A percentile compares a stretch with the other conserved stretches of the same genome.
Conservation (phyloP, 2,797 vertebrate species). For the Antrozous pallidus region DNA sequence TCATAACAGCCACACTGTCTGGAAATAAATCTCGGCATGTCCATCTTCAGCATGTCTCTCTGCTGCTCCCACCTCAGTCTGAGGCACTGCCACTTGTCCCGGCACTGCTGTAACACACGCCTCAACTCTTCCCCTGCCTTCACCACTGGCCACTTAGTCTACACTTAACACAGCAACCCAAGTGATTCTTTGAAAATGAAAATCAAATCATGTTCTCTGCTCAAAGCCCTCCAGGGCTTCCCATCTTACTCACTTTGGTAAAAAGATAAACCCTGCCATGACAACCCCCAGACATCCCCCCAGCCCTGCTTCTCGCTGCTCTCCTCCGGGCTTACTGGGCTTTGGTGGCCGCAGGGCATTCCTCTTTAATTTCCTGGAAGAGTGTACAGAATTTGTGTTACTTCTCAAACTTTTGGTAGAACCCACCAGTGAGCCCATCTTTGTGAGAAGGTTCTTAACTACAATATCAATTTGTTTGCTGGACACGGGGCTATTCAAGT, state of each 20-base stretch:
- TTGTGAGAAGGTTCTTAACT: neutral
- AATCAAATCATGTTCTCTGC: neutral
- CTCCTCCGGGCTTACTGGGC: neutral
- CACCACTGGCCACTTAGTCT: neutral
- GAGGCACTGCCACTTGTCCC: neutral
- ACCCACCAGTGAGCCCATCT: neutral
- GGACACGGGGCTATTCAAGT: neutral
- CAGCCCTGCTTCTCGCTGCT: neutral
- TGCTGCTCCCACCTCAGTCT: neutral
- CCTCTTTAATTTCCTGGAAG: neutral
- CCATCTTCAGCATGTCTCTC: neutral
- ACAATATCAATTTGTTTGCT: neutral
- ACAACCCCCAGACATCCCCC: neutral
- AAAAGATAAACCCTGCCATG: neutral
- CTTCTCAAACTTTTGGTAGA: neutral
- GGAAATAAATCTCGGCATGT: neutral
- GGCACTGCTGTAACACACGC: neutral
- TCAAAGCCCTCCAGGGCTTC: neutral
- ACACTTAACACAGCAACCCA: conserved; percentile 14
- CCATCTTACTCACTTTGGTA: neutral
- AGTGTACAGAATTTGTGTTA: neutral
- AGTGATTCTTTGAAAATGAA: conserved; percentile 10
- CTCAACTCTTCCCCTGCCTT: neutral
- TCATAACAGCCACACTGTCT: neutral
- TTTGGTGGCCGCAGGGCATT: neutral